Base-by-base conservation (phyloP, 2,888 invertebrate genomes). In the Amphipyra berbera region DNA sequence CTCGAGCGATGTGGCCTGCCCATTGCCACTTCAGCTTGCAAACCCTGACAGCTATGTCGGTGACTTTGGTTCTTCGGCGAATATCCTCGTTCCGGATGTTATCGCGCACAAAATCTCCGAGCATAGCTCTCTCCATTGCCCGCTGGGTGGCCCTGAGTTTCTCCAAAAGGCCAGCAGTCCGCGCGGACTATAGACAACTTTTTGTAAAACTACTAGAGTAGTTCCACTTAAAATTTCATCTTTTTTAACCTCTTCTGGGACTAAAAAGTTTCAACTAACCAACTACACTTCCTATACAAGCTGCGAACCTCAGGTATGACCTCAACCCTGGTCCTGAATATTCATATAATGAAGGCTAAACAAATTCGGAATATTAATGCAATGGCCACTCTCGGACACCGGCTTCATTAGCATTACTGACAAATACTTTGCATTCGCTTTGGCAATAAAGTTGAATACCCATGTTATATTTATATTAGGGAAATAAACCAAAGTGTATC, bases 291-390 rank as follows among this genome's bases (percentile, higher is more conserved):
- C n/a, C 40, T 38, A 13, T 15, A 56, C 63, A 58, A 38, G 10
- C 44, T 50, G 56, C n/a, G 40, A 13, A 35, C 15, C 55, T 9
- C 53, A 73, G 69, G 44, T 55, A 58, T 55, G 40, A 52, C 57
- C 70, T 55, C 37, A n/a, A 49, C 53, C 68, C 49, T 47, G 10
- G 42, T 41, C 41, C 45, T 73, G 73, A 70, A 73, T 73, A 73
- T 73, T 73, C 76, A 73, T 71, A 53, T n/a, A n/a, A n/a, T 21
- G 57, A 56, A 58, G 61, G 72, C 48, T 76, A 75, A 75, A 76
- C 61, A 73, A 73, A 73, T 73, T 76, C 76, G 44, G 71, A 73
- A 73, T 73, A 73, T 75, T 75, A 75, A 73, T 75, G 72, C 71
- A 70, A 42, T 49, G 57, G 59, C 59, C 76, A 71, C 72, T 66